A percentile compares a stretch with the other conserved stretches of the same genome.
These are phyloP conservation scores for Drosophila pallidifrons DNA, from an alignment of 1,140 invertebrate species.

Conservation along the genomic window DNA sequence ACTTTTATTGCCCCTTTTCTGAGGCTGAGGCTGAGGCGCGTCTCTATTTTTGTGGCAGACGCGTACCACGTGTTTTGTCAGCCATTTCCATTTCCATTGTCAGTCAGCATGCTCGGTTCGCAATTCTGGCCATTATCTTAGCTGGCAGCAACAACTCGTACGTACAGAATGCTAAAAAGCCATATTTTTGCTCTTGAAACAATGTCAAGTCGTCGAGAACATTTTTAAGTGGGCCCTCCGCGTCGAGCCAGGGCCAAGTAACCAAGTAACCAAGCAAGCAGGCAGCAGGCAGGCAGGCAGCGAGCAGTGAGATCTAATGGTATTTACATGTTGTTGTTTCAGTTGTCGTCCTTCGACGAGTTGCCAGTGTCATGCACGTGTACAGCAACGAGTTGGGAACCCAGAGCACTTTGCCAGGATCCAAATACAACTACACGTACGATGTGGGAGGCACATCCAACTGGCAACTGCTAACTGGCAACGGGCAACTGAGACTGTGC, in stretches of 20 bases:
- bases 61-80: slow-evolving; percentile 46
- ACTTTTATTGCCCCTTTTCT: slow-evolving; percentile 31
- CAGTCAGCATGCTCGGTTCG: not conserved
- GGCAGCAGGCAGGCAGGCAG: slow-evolving; percentile 6
- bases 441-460: slow-evolving; percentile 51
- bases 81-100: slow-evolving; percentile 35
- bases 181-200: slow-evolving; percentile 76
- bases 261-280: slow-evolving; percentile 24
- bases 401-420: slow-evolving; percentile 57
- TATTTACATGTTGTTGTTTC: slow-evolving; percentile 70
- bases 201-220: slow-evolving; percentile 77
- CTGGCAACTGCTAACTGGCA: slow-evolving; percentile 5
- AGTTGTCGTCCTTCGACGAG: slow-evolving; percentile 39
- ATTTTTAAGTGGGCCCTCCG: slow-evolving; percentile 59
- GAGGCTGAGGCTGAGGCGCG: too few species aligned
- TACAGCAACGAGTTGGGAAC: slow-evolving; percentile 32
- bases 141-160: not conserved
- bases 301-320: slow-evolving; percentile 58
- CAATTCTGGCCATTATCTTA: slow-evolving; percentile 45
- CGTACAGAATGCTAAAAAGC: slow-evolving; percentile 61
- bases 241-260: slow-evolving; percentile 52
- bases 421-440: slow-evolving; percentile 59
- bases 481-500: not conserved
- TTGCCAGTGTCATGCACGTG: slow-evolving; percentile 63
- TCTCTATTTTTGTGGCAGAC: not conserved